Conservation (phyloP, 2,888 invertebrate species). For the Drosophila paranaensis region DNA sequence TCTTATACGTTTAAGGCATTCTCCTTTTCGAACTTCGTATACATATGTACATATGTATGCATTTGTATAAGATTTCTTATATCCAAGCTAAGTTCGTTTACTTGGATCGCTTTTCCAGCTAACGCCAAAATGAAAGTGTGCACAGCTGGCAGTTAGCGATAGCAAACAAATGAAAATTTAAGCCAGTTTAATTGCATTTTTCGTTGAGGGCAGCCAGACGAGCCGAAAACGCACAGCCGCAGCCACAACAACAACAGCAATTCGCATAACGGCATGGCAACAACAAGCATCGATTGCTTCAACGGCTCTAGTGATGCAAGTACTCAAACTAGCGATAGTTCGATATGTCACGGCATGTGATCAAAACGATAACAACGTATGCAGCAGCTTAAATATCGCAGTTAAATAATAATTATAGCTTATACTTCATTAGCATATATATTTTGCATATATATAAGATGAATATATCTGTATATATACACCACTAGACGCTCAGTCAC, state of each 20-base stretch:
- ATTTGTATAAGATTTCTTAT: slow-evolving; percentile 2
- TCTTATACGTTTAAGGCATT: background rate
- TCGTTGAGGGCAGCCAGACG: slow-evolving; percentile 3
- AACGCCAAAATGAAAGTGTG: slow-evolving; percentile 39
- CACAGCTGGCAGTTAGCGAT: slow-evolving; percentile 20
- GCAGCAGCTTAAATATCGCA: background rate
- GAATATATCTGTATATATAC: background rate
- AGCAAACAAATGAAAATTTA: background rate
- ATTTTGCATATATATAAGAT: background rate
- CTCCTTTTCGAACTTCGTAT: background rate
- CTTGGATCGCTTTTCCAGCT: slow-evolving; percentile 13
- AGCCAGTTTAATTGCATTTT: slow-evolving; percentile 56
- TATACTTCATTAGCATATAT: background rate
- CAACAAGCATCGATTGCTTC: slow-evolving; percentile 23
- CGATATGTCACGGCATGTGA: background rate
- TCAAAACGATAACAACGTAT: background rate
- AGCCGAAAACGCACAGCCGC: background rate
- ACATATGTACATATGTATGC: too few species aligned
- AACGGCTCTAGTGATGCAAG: slow-evolving; percentile 1
- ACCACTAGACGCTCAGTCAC: background rate
- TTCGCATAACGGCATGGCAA: slow-evolving; percentile 4
- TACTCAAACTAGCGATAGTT: background rate
- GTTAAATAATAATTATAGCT: background rate
- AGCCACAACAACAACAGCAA: background rate
- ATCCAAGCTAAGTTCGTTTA: background rate